Conservation (phyloP, 2,888 invertebrate species). For the Pseudeuparius sepicola region DNA sequence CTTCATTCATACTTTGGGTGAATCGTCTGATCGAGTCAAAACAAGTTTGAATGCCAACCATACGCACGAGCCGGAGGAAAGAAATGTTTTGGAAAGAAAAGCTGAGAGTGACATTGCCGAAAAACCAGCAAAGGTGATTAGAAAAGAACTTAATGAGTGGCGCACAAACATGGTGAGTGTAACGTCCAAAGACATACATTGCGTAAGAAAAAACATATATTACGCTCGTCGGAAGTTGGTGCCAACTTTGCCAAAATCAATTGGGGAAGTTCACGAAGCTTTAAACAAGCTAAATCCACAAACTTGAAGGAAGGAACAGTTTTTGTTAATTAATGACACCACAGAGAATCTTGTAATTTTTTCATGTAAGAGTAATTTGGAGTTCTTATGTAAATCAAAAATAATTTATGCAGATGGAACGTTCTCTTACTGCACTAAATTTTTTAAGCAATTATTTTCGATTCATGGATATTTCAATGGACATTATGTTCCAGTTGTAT, state of each 20-base stretch:
- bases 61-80: conserved; percentile 6
- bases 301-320: not conserved
- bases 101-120: conserved; percentile 1
- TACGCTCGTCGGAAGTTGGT: conserved; percentile 1
- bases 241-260: conserved; percentile 3
- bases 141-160: conserved; percentile 5
- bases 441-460: conserved; percentile 4
- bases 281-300: not conserved
- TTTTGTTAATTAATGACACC: conserved; percentile 4
- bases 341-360: not conserved
- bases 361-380: conserved; percentile 4
- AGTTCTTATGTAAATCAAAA: conserved; percentile 3
- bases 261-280: conserved; percentile 2
- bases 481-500: conserved; percentile 3
- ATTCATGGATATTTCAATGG: not conserved
- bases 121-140: conserved; percentile 3
- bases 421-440: conserved; percentile 5
- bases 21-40: conserved; percentile 3
- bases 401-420: conserved; percentile 5
- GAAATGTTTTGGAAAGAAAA: conserved; percentile 3
- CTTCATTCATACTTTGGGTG: conserved; percentile 2
- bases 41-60: not conserved
- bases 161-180: conserved; percentile 4
- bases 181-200: too few relatives aligned
- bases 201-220: too few relatives aligned